Evolutionary conservation across 2,113 vertebrate genomes (phyloP), one percentile per base, ranked within the genome.

Genomic region (Halichoeres trimaculatus): DNA sequence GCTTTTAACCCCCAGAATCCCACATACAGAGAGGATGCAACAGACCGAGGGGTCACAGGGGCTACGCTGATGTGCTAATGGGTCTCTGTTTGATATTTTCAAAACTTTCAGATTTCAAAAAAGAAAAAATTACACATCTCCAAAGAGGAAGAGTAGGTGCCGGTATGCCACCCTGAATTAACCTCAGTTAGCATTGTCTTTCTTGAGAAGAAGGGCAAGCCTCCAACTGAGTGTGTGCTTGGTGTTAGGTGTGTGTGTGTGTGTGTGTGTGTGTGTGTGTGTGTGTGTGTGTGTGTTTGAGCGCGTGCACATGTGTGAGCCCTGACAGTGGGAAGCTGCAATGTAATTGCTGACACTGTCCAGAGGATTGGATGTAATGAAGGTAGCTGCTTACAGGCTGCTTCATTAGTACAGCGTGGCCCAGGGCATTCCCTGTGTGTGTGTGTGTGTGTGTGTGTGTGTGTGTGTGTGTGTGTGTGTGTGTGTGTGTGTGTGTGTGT

Each of bases 351-450:
- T 85, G 88, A 90, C 91, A 67, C 80, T 76, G 89, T 94, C 91
- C 91, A 91, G 91, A 93, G 93, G 88, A 92, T 93, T 93, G 91
- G 88, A 90, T 91, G 90, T 92, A 91, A 93, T 93, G 89, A 94
- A 91, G 88, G 92, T 85, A 90, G 89, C 90, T 91, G 91, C 89
- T 92, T 91, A 92, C 82, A 85, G 90, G 85, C 88, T 84, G 89
- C 91, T 92, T 93, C 92, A 92, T 93, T 91, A 90, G 85, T 77
- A 79, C 74, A 86, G 85, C 78, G 50, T 34, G 83, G 89, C 86
- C 78, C 10, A 48, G 79, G 86, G 88, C 87, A 87, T 76, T 83
- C 67, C 62, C 55, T 67, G 23, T 61, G 74, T 74, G 70, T 74
- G 78, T 69, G 50, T 61, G 63, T 76, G 43, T 40, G 58, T 61